These are phyloP conservation scores for Leptodactylus fallax DNA, from an alignment of 2,797 vertebrate species.

Conservation along the genomic window DNA sequence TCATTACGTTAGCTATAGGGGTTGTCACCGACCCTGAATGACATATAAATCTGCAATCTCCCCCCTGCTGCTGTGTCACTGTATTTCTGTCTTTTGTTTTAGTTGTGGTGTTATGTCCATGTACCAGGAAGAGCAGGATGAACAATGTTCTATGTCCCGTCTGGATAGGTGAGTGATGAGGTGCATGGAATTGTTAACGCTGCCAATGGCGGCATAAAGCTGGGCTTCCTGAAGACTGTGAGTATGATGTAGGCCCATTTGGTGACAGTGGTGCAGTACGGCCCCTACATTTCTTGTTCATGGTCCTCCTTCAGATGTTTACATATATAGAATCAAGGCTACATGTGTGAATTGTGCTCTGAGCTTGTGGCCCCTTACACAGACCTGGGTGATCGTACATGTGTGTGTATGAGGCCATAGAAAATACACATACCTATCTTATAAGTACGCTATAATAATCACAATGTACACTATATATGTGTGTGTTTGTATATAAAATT, in stretches of 20 bases:
- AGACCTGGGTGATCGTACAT: no score
- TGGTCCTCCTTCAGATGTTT: no score
- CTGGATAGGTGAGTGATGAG: conserved; percentile 13
- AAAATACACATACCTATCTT: no score
- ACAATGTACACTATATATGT: no score
- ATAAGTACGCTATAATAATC: no score
- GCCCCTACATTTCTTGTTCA: no score
- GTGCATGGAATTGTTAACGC: not conserved
- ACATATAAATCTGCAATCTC: not conserved
- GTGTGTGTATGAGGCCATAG: no score
- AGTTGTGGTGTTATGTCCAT: conserved; percentile 7
- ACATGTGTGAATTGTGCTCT: no score
- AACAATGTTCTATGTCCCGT: conserved; percentile 11
- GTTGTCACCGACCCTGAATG: not conserved
- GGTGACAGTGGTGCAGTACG: not conserved
- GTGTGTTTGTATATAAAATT: no score
- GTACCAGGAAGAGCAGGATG: conserved; percentile 12
- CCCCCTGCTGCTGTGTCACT: not conserved
- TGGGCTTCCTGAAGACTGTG: not conserved
- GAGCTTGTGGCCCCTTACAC: no score
- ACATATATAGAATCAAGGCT: no score
- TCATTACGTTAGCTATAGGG: not conserved
- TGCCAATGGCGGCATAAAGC: not conserved
- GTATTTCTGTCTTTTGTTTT: conserved; percentile 20
- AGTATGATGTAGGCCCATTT: not conserved